Evolutionary conservation across 1,140 invertebrate species (phyloP).

Genomic region (Chymomyza costata): DNA sequence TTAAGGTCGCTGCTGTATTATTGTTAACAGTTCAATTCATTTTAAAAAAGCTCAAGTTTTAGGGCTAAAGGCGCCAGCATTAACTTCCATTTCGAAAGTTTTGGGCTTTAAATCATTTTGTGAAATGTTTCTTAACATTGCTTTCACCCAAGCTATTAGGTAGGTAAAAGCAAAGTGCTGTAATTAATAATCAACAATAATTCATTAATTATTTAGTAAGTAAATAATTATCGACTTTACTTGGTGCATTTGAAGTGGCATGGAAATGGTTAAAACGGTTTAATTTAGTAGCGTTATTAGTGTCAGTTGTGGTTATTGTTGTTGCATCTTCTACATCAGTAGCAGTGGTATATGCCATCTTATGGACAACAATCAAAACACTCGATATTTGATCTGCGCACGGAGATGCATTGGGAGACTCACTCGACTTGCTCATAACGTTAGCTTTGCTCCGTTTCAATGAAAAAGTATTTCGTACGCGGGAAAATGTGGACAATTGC

Average conservation of each 20-base stretch:
- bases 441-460: conserved; percentile 36
- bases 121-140: too few species aligned
- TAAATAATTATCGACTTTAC: conserved; percentile 45
- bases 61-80: too few species aligned
- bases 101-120: too few species aligned
- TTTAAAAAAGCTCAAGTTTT: too few species aligned
- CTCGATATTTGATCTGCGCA: conserved; percentile 40
- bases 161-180: too few species aligned
- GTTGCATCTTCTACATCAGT: conserved; percentile 27
- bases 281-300: conserved; percentile 36
- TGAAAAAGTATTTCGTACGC: conserved; percentile 68
- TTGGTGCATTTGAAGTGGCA: conserved; percentile 35
- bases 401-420: conserved; percentile 32
- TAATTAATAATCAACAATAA: too few species aligned
- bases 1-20: too few species aligned
- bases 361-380: conserved; percentile 61
- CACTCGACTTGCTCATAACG: conserved; percentile 55
- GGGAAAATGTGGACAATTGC: conserved; percentile 65
- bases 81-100: too few species aligned
- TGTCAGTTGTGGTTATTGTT: conserved; percentile 11
- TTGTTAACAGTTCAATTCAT: too few species aligned
- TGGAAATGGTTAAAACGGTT: conserved; percentile 55
- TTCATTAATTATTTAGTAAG: neutral
- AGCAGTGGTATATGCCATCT: too few species aligned
- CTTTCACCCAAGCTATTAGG: too few species aligned